Evolutionary conservation across 2,888 invertebrate genomes (phyloP), one percentile per base, ranked within the genome.

Genomic region (Melieria picta): DNA sequence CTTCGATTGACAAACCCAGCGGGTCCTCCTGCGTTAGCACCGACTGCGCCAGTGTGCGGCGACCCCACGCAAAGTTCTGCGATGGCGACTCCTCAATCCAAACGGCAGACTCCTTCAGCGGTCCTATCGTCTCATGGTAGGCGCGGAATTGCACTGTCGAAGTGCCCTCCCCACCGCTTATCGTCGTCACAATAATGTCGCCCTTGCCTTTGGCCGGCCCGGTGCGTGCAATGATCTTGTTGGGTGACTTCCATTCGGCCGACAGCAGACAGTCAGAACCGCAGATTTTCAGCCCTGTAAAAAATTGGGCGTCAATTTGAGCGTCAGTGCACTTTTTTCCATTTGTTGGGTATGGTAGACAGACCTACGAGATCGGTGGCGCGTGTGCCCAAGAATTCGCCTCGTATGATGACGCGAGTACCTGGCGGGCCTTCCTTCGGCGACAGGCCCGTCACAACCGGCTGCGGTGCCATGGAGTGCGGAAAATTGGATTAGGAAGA

Each of bases 341-440:
- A 11, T 2, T 11, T 56, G 56, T 56, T 11, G 10, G 42, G 11
- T 43, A 13, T 0, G 10, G 4, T 62, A 5, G 4, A 65, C 58
- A 85, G 89, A 93, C 96, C 95, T 80, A 94, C 90, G 45, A 99
- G 88, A 88, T 99, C 99, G 76, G 91, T 91, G 5, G 92, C 92
- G 80, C 92, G 93, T 52, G 88, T 90, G 42, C 99, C 99, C 61
- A 99, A 89, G 89, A 98, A 94, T 89, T 99, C 99, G 73, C 99
- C 97, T 78, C 98, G 90, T 82, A 99, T 95, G 42, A 94, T 98
- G 0, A 99, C 94, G 79, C 95, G 91, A 1, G 98, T 98, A 7
- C 99, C 98, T 9, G 98, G 98, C 57, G 97, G 96, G 0, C 99
- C 99, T 88, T 99, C 99, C 83, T 98, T 99, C 0, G 99, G 99